phyloP scores from a whole-genome alignment of 1,140 invertebrate species.

The Wasmannia auropunctata region DNA sequence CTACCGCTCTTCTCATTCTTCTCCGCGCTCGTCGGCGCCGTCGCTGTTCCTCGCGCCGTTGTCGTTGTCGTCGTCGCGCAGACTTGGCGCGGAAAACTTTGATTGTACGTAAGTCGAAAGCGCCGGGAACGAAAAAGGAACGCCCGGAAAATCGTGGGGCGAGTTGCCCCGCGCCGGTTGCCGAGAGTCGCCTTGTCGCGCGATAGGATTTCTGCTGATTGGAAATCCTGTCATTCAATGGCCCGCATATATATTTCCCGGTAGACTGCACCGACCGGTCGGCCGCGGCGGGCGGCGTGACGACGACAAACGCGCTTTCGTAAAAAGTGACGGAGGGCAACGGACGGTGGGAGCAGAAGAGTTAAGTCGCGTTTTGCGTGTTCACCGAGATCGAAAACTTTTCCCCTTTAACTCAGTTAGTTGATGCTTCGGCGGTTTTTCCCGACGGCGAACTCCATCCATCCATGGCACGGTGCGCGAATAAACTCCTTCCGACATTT shows the following conservation, averaged over 20 bases:
- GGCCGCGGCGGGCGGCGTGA: neutral
- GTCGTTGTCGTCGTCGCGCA: conserved; percentile 4
- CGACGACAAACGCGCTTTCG: neutral
- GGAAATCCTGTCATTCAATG: conserved; percentile 58
- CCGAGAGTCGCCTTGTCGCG: conserved; percentile 13
- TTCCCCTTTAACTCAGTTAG: conserved; percentile 22
- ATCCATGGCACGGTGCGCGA: too few species aligned
- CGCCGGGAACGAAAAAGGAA: conserved; percentile 11
- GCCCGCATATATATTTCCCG: conserved; percentile 52
- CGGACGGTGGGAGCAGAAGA: neutral
- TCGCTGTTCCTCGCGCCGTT: conserved; percentile 12
- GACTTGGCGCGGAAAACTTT: conserved; percentile 68
- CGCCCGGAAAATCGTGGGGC: conserved; percentile 23
- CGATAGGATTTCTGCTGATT: conserved; percentile 56
- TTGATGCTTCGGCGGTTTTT: neutral
- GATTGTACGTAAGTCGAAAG: conserved; percentile 64
- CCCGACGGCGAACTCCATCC: neutral
- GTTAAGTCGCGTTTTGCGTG: conserved; percentile 30
- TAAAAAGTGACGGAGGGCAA: neutral
- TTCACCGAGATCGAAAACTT: conserved; percentile 4
- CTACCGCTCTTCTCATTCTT: conserved; percentile 25
- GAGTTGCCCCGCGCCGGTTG: neutral
- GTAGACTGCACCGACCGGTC: conserved; percentile 17
- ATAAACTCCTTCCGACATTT: conserved; percentile 11
- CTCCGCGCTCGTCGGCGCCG: conserved; percentile 17